Evolutionary conservation across 2,113 vertebrate species (phyloP), one percentile per base, ranked within the genome.

Genomic region (Mesitornis unicolor): DNA sequence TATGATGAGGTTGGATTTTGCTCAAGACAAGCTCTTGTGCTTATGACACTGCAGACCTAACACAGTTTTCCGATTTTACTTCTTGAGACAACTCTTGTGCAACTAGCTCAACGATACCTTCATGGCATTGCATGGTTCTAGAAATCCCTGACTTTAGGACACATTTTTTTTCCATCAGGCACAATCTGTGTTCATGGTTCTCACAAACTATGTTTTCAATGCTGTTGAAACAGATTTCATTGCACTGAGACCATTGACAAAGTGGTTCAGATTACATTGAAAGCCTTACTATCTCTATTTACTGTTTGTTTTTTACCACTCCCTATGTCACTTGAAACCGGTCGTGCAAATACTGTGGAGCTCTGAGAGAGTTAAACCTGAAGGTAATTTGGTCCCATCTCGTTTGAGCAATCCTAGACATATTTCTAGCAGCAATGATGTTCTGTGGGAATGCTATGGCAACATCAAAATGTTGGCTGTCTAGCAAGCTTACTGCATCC

Each of bases 381-480:
- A 83, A 40, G 51, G 36, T 64, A 86, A 77, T 59, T 81, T 70
- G 38, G 59, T 77, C 53, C 47, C 47, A 60, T 88, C 79, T 71
- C 45, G 9, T 90, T 69, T 92, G 36, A 86, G 51, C 78, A 94
- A 96, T 95, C 57, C 90, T 90, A 64, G 47, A 86, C 36, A 54
- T 6, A 40, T 42, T 94, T 93, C 47, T 78, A 85, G 82, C 92
- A 95, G 75, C 87, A 85, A 57, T 35, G 38, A 81, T 71, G 57
- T 88, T 96, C 92, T 1, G 13, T 71, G 88, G 71, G 75, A 96
- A 95, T 91, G 82, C 93, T 94, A 96, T 95, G 92, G 95, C 92
- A 96, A 96, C 92, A 94, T 93, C 87, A 94, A 90, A 96, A 93
- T 40, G 85, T 74, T 95, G 95, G 87, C 96, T 95, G 92, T 80